phyloP scores from a whole-genome alignment of 2,797 vertebrate genomes.

The Paguma larvata region DNA sequence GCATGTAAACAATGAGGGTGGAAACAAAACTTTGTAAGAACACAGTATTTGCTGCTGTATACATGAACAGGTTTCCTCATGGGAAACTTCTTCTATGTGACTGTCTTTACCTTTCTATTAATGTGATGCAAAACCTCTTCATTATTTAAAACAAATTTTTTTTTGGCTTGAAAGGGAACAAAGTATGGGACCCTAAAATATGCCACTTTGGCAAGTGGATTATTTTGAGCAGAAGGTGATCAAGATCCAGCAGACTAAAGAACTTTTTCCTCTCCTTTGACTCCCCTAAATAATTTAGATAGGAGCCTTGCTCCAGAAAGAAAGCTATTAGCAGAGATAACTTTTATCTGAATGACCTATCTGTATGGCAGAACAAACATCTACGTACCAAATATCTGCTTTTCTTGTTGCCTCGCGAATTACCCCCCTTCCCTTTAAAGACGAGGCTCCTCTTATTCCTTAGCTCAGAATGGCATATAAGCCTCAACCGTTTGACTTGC shows the following conservation, averaged over 20 bases:
- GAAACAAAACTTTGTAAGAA: conserved; percentile 41
- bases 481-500: background rate
- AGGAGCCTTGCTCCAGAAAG: background rate
- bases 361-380: background rate
- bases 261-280: background rate
- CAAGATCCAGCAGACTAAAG: background rate
- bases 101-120: conserved; percentile 17
- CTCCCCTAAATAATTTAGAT: background rate
- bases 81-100: background rate
- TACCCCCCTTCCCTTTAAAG: background rate
- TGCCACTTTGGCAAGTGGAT: background rate
- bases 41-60: background rate
- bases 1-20: background rate
- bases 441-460: background rate
- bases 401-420: background rate
- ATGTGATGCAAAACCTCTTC: conserved; percentile 13
- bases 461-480: background rate
- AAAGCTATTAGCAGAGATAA: background rate
- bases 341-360: background rate
- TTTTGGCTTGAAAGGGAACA: background rate
- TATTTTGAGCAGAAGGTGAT: background rate
- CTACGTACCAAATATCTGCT: background rate
- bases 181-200: background rate
- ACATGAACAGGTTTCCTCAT: background rate
- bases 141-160: background rate